Evolutionary conservation across 2,888 invertebrate species (phyloP).

Genomic region (Pyrgus malvae): DNA sequence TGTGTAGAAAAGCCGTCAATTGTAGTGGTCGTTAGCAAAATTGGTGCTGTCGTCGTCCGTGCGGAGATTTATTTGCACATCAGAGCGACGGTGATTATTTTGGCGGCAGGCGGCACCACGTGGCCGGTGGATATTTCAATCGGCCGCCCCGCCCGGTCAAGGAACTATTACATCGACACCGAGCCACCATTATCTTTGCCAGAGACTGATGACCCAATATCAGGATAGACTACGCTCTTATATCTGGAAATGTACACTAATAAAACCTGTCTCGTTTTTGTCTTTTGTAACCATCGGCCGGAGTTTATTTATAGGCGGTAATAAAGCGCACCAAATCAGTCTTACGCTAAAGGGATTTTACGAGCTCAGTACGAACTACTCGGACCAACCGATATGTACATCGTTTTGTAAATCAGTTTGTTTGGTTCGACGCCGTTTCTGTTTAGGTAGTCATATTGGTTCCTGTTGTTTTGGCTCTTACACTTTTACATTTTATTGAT

Average conservation of each 20-base stretch:
- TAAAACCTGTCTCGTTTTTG: conserved; percentile 38
- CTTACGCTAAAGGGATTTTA: conserved; percentile 25
- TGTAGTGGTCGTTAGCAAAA: conserved; percentile 18
- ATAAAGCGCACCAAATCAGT: conserved; percentile 37
- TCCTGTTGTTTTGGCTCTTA: neutral
- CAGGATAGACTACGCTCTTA: conserved; percentile 46
- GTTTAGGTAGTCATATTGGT: conserved; percentile 14
- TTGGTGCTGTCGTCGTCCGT: conserved; percentile 15
- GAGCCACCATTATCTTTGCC: conserved; percentile 63
- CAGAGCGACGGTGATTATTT: conserved; percentile 33
- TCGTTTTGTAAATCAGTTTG: conserved; percentile 24
- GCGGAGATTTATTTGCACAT: conserved; percentile 26
- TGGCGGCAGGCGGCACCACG: conserved; percentile 35
- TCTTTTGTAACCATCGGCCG: conserved; percentile 29
- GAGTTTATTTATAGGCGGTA: conserved; percentile 42
- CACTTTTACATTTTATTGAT: neutral
- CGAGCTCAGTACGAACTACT: conserved; percentile 13
- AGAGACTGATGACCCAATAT: conserved; percentile 72
- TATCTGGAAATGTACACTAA: conserved; percentile 43
- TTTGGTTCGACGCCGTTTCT: conserved; percentile 5
- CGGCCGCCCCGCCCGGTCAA: conserved; percentile 51
- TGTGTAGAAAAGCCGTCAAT: conserved; percentile 12
- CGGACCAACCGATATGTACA: conserved; percentile 11
- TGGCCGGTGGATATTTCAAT: conserved; percentile 61
- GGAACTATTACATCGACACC: conserved; percentile 64